Conservation (phyloP, 2,113 vertebrate genomes). For the Deroptyus accipitrinus region DNA sequence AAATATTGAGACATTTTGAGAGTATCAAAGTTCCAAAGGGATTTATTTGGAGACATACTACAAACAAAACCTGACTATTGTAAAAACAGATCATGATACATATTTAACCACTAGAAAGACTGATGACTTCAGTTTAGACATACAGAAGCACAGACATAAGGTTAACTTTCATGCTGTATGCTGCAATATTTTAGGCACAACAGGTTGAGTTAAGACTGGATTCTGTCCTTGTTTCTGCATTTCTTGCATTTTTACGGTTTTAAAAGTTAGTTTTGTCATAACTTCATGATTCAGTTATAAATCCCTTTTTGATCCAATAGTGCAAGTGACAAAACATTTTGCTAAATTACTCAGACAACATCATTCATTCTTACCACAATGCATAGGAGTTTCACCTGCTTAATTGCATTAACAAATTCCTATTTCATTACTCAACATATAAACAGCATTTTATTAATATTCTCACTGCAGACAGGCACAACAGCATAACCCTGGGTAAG, state of each 20-base stretch:
- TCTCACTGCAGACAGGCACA: conserved; percentile 85
- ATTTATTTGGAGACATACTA: conserved; percentile 30
- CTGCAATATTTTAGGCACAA: conserved; percentile 63
- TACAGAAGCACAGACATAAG: conserved; percentile 8
- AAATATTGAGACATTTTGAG: conserved; percentile 52
- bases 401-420: conserved; percentile 54
- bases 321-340: conserved; percentile 73
- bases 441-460: conserved; percentile 72
- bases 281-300: conserved; percentile 31
- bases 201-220: conserved; percentile 21
- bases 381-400: conserved; percentile 59
- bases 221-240: background rate
- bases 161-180: conserved; percentile 33
- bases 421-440: conserved; percentile 65
- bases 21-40: conserved; percentile 46
- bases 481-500: conserved; percentile 85
- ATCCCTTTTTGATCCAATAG: conserved; percentile 75
- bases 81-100: conserved; percentile 12
- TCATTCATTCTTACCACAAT: background rate
- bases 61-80: conserved; percentile 28
- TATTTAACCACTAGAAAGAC: background rate
- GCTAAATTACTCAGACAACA: background rate
- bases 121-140: conserved; percentile 1
- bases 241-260: conserved; percentile 5
- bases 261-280: conserved; percentile 16